Evolutionary conservation across 2,113 vertebrate genomes (phyloP).

Genomic region (Apteryx mantelli): DNA sequence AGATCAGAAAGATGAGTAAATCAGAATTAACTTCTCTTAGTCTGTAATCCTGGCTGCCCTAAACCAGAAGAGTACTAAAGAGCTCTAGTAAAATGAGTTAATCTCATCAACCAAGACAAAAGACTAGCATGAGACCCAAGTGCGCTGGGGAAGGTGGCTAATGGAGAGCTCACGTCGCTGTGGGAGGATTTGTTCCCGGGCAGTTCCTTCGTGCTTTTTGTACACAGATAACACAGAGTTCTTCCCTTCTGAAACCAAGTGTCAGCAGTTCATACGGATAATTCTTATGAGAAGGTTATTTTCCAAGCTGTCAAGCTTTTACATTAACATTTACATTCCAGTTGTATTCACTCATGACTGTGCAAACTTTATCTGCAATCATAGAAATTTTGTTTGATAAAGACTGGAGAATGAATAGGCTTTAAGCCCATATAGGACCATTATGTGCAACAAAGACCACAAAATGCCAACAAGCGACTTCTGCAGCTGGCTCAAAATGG

Average conservation of each 20-base stretch:
- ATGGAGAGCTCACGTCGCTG: rapidly evolving
- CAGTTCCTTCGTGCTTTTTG: neutral
- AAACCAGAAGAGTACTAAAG: neutral
- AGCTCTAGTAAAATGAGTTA: neutral
- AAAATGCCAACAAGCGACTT: neutral
- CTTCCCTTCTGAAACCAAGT: neutral
- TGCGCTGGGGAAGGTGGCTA: neutral
- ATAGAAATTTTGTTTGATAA: neutral
- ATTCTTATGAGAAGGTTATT: neutral
- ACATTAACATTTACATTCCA: neutral
- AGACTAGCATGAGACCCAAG: neutral
- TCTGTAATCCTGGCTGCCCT: neutral
- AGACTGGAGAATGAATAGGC: neutral
- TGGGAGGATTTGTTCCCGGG: neutral
- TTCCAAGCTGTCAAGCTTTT: neutral
- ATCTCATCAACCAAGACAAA: neutral
- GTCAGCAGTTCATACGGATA: neutral
- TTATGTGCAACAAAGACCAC: neutral
- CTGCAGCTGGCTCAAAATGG: neutral
- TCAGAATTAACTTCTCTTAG: neutral
- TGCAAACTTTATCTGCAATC: neutral
- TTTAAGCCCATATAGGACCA: neutral
- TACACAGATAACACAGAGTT: neutral
- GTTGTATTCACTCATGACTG: neutral
- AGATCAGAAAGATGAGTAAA: neutral